Conservation (phyloP, 2,113 vertebrate genomes). For the Axis porcinus region DNA sequence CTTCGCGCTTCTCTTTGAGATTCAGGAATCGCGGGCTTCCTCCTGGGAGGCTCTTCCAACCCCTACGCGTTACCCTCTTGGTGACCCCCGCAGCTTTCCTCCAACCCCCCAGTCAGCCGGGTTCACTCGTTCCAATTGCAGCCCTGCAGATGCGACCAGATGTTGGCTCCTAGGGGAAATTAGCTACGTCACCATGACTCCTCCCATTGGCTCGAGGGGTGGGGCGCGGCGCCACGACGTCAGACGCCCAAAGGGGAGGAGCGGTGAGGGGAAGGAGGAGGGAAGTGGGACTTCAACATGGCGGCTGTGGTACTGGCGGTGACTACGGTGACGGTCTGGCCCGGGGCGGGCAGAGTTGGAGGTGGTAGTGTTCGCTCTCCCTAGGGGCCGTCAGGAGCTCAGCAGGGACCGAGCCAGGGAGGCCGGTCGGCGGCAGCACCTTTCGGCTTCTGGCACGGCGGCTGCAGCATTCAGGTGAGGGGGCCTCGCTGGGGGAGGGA, state of each 20-base stretch:
- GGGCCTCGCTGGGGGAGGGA: background rate
- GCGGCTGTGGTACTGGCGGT: constrained; percentile 44
- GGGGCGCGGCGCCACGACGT: constrained; percentile 41
- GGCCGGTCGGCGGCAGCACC: constrained; percentile 42
- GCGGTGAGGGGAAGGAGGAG: constrained; percentile 44
- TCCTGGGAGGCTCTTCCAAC: background rate
- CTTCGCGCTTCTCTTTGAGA: background rate
- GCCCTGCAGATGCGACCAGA: background rate
- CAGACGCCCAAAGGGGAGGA: constrained; percentile 62
- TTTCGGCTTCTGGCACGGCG: constrained; percentile 40
- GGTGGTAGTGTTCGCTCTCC: constrained; percentile 50
- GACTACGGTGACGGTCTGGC: constrained; percentile 54
- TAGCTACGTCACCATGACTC: constrained; percentile 50
- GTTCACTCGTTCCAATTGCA: background rate
- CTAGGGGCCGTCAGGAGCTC: constrained; percentile 44
- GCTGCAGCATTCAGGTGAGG: constrained; percentile 60
- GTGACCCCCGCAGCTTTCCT: background rate
- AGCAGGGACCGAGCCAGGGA: constrained; percentile 13
- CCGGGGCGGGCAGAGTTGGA: constrained; percentile 49
- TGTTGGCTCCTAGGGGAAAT: background rate
- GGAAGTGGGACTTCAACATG: constrained; percentile 71
- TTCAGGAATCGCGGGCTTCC: background rate
- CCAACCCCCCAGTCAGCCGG: background rate
- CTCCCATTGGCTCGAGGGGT: constrained; percentile 59
- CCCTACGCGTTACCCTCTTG: background rate